Base-by-base conservation (phyloP, 2,888 invertebrate species). In the Ctenicera cuprea region DNA sequence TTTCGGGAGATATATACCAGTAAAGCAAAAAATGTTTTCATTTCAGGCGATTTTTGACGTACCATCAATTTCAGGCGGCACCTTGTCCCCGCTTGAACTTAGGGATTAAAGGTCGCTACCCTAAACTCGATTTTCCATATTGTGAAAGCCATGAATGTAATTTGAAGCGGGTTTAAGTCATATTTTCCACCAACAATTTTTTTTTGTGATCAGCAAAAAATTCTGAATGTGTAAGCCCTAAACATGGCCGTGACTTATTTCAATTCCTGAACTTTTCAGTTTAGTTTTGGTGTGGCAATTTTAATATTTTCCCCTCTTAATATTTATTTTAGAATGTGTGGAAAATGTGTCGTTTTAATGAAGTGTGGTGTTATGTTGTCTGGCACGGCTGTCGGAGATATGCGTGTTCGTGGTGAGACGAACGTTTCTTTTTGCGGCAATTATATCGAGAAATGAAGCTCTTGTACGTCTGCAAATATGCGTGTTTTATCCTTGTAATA, bases 341-440 rank as follows among this genome's bases (percentile, higher is more conserved):
- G 41, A 26, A 48, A 22, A 22, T 48, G 48, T 26, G 48, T 26
- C 33, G 48, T 30, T 43, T 62, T 62, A 64, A 64, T 64, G 48
- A 64, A 48, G 45, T 64, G 48, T 45, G 63, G 18, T 68, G 52
- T 68, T 48, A 20, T 45, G n/a, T 67, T 33, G 52, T 48, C 48
- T 52, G 45, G 64, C 50, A 54, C 7, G 43, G 45, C n/a, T 48
- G 37, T 50, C 50, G n/a, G n/a, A 50, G 33, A 43, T 74, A 48
- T 62, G 52, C 71, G 71, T 67, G 61, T 71, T 71, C 22, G 26
- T 22, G 14, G 62, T 38, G 54, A 63, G 57, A 68, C 62, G 43
- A 18, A 57, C 61, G 48, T 66, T 66, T 69, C 67, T 75, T 73
- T 73, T 75, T 65, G 63, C 43, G 64, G 73, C 69, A 73, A 69